Conservation (phyloP, 2,888 invertebrate genomes). For the Amiota minor region DNA sequence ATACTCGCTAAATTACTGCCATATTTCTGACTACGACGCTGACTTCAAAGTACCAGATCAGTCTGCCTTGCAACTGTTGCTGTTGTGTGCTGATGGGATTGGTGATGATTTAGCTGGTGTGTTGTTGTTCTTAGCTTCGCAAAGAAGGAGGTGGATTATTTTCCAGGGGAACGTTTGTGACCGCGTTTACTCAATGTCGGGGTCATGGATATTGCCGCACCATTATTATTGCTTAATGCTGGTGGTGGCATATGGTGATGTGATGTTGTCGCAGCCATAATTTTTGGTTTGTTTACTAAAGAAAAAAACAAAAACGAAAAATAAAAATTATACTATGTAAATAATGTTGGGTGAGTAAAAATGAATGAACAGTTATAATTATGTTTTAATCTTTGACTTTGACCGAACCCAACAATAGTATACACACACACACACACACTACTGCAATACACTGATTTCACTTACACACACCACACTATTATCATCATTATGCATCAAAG, state of each 20-base stretch:
- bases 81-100: slow-evolving; percentile 48
- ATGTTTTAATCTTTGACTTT: neutral
- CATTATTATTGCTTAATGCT: slow-evolving; percentile 15
- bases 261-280: slow-evolving; percentile 19
- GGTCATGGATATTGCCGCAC: slow-evolving; percentile 30
- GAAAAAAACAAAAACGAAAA: neutral
- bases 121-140: slow-evolving; percentile 46
- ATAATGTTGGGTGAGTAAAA: neutral
- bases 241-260: slow-evolving; percentile 14
- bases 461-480: neutral
- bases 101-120: slow-evolving; percentile 48
- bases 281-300: slow-evolving; percentile 17
- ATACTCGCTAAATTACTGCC: slow-evolving; percentile 71
- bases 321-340: neutral
- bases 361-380: neutral
- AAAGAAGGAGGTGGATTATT: slow-evolving; percentile 60
- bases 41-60: slow-evolving; percentile 71
- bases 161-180: slow-evolving; percentile 72
- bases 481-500: slow-evolving; percentile 29
- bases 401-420: neutral
- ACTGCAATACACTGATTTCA: neutral
- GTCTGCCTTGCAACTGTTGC: slow-evolving; percentile 25
- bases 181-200: slow-evolving; percentile 64
- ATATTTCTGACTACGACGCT: slow-evolving; percentile 69
- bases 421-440: neutral